Conservation (phyloP, 2,113 vertebrate species). For the Elgaria multicarinata region DNA sequence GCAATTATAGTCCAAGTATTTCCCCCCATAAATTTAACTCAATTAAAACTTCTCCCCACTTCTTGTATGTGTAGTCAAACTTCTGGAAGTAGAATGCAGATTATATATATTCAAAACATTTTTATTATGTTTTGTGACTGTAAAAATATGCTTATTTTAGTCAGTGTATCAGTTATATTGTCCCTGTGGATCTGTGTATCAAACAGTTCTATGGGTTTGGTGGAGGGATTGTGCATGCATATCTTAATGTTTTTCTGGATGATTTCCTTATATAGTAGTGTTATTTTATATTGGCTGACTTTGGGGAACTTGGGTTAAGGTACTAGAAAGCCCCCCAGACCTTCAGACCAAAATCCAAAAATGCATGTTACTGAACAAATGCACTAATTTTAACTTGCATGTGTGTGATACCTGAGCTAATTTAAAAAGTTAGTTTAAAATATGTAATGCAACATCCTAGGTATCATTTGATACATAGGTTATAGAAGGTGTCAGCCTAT, state of each 20-base stretch:
- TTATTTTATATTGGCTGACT: background rate
- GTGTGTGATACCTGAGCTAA: slow-evolving; percentile 5
- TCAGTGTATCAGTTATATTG: background rate
- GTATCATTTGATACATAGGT: background rate
- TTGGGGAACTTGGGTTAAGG: background rate
- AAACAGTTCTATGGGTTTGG: background rate
- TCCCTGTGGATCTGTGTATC: background rate
- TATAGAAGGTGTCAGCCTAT: background rate
- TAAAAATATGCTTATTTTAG: background rate
- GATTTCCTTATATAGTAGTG: background rate
- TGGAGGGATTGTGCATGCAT: background rate
- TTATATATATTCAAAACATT: background rate
- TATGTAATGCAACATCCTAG: background rate
- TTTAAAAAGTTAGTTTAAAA: background rate
- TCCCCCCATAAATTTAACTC: background rate
- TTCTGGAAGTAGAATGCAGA: too few species aligned
- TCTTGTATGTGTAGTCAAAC: too few species aligned
- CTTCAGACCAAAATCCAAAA: background rate
- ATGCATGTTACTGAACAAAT: background rate
- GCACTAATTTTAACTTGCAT: background rate
- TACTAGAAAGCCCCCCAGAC: background rate
- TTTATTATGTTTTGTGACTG: background rate
- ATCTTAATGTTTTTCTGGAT: background rate
- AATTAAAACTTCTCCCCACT: background rate
- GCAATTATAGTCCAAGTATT: background rate